These are phyloP conservation scores for Pterocles burchelli DNA, from an alignment of 2,113 vertebrate genomes.

Conservation along the genomic window DNA sequence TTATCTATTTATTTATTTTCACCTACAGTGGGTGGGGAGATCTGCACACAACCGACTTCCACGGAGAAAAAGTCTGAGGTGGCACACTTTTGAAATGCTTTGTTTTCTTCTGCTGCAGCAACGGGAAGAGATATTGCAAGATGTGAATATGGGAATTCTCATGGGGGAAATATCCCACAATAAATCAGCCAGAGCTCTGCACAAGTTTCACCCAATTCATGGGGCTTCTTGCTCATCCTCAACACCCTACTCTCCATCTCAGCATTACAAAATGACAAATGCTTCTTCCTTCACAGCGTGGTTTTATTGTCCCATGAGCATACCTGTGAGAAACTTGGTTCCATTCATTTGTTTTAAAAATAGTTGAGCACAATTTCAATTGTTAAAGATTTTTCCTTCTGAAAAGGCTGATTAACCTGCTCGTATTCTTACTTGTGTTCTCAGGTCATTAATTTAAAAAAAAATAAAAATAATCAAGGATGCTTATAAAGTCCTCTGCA, in stretches of 20 bases:
- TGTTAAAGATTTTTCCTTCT: conserved; percentile 19
- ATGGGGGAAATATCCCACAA: conserved; percentile 77
- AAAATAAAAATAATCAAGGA: conserved; percentile 36
- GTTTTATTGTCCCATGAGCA: not conserved
- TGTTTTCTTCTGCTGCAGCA: conserved; percentile 55
- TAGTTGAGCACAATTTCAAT: not conserved
- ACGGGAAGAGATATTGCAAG: conserved; percentile 57
- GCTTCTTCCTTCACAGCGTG: not conserved
- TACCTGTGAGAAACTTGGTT: not conserved
- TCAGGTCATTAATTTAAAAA: conserved; percentile 22
- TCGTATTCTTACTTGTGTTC: not conserved
- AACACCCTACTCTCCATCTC: not conserved
- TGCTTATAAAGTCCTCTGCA: conserved; percentile 55
- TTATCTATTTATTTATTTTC: conserved; percentile 47
- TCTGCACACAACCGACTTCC: not conserved
- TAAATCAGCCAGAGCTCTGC: not conserved
- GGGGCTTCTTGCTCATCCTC: conserved; percentile 8
- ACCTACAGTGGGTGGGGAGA: not conserved
- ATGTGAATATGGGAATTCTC: conserved; percentile 72
- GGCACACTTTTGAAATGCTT: not conserved
- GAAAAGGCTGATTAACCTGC: conserved; percentile 34
- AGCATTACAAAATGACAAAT: not conserved
- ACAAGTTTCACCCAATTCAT: not conserved
- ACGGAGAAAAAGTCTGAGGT: conserved; percentile 13
- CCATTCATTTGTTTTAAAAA: not conserved